Evolutionary conservation across 2,113 vertebrate species (phyloP).

Genomic region (Brevimyrus niger): DNA sequence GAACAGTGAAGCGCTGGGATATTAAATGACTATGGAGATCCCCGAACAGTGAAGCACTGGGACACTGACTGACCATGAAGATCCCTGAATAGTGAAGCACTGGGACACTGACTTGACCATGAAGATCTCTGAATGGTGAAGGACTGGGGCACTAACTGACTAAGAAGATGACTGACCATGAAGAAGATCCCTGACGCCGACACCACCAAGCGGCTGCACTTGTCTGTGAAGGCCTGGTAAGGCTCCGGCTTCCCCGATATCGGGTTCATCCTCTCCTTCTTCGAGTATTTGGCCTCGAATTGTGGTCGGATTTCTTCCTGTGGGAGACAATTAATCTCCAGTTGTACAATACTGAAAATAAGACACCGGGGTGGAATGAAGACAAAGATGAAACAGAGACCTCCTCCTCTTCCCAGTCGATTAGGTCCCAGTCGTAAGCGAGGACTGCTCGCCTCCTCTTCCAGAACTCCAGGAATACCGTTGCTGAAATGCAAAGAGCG

Average conservation of each 20-base stretch:
- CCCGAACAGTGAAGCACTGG: background rate
- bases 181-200: slow-evolving; percentile 91
- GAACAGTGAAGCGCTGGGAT: slow-evolving; percentile 57
- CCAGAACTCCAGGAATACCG: slow-evolving; percentile 95
- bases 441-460: slow-evolving; percentile 87
- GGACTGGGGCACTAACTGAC: background rate
- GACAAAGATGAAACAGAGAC: slow-evolving; percentile 41
- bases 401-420: slow-evolving; percentile 97
- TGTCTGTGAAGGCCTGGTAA: slow-evolving; percentile 87
- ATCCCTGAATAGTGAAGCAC: background rate
- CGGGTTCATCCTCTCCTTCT: slow-evolving; percentile 85
- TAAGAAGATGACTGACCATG: slow-evolving; percentile 67
- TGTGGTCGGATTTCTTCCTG: slow-evolving; percentile 92
- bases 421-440: slow-evolving; percentile 94
- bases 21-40: background rate
- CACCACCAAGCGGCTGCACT: slow-evolving; percentile 86
- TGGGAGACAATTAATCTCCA: slow-evolving; percentile 12
- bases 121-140: slow-evolving; percentile 29
- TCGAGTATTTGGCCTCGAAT: slow-evolving; percentile 94
- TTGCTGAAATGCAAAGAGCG: slow-evolving; percentile 62
- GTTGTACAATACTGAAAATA: background rate
- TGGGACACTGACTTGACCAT: background rate
- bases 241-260: slow-evolving; percentile 89
- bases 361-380: background rate
- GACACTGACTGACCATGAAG: slow-evolving; percentile 61